A percentile compares a stretch with the other conserved stretches of the same genome.
Conservation (phyloP, 37 sponge, comb jelly and placozoan genomes). For the Eunapius fragilis region DNA sequence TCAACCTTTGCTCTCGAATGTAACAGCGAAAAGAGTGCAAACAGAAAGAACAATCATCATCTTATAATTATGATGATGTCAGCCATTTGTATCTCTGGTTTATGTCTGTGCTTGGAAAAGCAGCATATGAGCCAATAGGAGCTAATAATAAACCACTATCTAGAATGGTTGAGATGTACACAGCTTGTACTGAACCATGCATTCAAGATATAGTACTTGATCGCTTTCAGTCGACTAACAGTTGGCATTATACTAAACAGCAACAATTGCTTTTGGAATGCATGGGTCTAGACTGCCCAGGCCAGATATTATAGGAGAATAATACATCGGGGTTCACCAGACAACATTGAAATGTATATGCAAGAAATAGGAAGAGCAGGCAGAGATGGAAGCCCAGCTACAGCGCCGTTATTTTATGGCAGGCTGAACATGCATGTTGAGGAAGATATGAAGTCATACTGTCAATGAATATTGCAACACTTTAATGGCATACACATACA, state of each 20-base stretch:
- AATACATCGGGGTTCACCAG: slow-evolving; percentile 22
- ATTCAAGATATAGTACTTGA: slow-evolving; percentile 28
- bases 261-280: slow-evolving; percentile 27
- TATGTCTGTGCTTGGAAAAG: neutral
- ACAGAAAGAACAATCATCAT: neutral
- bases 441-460: neutral
- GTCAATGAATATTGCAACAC: neutral
- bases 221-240: neutral
- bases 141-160: neutral
- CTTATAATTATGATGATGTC: neutral
- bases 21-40: neutral
- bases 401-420: neutral
- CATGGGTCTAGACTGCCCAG: slow-evolving; percentile 39
- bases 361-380: neutral
- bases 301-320: slow-evolving; percentile 16
- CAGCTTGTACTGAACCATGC: slow-evolving; percentile 19
- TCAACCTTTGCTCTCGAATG: neutral
- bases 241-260: neutral
- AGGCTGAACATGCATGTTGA: neutral
- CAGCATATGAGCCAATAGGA: neutral
- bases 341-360: slow-evolving; percentile 8
- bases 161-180: slow-evolving; percentile 42
- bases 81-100: neutral
- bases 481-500: slow-evolving; percentile 4
- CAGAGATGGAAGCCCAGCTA: slow-evolving; percentile 2